phyloP scores from a whole-genome alignment of 1,140 invertebrate species.

The Phenacoccus solenopsis region DNA sequence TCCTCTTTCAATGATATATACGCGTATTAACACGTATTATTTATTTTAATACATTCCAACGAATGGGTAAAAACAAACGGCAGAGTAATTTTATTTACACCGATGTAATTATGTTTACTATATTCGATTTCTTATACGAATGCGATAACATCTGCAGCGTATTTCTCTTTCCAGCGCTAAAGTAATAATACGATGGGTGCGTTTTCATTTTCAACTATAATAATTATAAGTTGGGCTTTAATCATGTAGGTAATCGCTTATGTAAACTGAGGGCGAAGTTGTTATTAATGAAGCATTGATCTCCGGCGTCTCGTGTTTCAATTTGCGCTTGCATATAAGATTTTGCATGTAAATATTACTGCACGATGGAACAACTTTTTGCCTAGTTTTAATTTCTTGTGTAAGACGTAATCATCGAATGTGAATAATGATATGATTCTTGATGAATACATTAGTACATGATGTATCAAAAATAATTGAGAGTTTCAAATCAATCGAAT shows the following conservation, averaged over 20 bases:
- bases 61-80: background rate
- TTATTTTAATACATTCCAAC: background rate
- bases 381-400: too few relatives aligned
- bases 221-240: background rate
- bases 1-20: background rate
- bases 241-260: background rate
- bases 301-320: too few relatives aligned
- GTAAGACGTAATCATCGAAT: too few relatives aligned
- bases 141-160: background rate
- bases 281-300: background rate
- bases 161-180: background rate
- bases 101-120: background rate
- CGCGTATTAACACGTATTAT: background rate
- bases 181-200: background rate
- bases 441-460: too few relatives aligned
- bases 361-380: too few relatives aligned
- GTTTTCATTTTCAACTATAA: background rate
- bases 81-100: background rate
- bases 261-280: background rate
- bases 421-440: too few relatives aligned
- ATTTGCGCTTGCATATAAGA: background rate
- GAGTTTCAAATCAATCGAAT: too few relatives aligned
- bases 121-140: background rate
- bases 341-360: background rate
- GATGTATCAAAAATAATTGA: too few relatives aligned